Conservation (phyloP, 2,888 invertebrate species). For the Orchesellides sinensis region DNA sequence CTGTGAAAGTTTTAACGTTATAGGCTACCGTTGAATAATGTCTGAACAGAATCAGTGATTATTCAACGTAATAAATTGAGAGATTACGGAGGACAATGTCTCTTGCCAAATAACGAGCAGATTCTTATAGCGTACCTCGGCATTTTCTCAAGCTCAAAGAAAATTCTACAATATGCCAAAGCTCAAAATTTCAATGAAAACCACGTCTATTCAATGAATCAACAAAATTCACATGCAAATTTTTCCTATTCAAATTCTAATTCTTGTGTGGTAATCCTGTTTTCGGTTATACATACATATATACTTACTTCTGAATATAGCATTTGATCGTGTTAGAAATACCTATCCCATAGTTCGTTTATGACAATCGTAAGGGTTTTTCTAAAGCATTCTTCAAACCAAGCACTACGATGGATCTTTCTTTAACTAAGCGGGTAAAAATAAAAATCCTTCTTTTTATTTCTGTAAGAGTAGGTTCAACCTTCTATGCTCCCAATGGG, state of each 20-base stretch:
- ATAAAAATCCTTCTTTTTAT: no score
- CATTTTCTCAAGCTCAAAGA: neutral
- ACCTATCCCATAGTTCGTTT: no score
- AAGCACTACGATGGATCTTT: no score
- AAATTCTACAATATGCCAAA: neutral
- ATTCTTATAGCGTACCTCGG: neutral
- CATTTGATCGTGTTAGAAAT: no score
- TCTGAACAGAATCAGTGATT: no score
- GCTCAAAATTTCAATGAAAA: conserved; percentile 28
- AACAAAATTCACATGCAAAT: conserved; percentile 51
- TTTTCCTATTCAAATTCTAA: conserved; percentile 59
- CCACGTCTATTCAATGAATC: conserved; percentile 49
- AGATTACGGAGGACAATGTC: conserved; percentile 17
- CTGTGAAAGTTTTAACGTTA: no score
- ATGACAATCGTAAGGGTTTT: no score
- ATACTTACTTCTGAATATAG: neutral
- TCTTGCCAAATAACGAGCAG: neutral
- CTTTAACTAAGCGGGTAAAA: no score
- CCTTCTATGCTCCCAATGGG: no score
- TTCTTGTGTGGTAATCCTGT: conserved; percentile 32
- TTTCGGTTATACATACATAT: neutral
- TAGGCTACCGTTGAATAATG: no score
- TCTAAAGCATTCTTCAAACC: no score
- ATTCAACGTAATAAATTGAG: neutral
- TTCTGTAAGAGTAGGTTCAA: no score